These are phyloP conservation scores for Stratiolaelaps scimitus DNA, from an alignment of 1,140 invertebrate species.

Conservation along the genomic window DNA sequence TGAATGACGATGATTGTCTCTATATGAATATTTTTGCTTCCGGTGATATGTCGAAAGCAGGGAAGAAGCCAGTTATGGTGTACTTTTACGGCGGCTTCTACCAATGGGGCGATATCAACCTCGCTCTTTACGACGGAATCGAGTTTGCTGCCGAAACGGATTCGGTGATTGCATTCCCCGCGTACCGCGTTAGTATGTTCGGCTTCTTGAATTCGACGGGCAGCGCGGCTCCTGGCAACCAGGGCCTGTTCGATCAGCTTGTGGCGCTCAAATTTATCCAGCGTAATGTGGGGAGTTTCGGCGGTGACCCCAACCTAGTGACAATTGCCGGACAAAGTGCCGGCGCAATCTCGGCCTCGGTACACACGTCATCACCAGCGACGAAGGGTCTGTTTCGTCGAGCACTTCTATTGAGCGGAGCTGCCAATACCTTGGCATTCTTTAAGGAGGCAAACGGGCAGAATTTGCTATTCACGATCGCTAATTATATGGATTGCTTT, in stretches of 20 bases:
- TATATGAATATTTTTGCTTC: constrained; percentile 87
- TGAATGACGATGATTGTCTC: constrained; percentile 70
- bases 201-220: constrained; percentile 64
- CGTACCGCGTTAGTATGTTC: constrained; percentile 55
- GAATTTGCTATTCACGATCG: constrained; percentile 15
- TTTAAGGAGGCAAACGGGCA: constrained; percentile 8
- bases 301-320: constrained; percentile 51
- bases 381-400: constrained; percentile 34
- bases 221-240: constrained; percentile 62
- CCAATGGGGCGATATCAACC: constrained; percentile 49
- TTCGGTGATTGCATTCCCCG: constrained; percentile 55
- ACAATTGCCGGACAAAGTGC: constrained; percentile 46
- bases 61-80: constrained; percentile 53
- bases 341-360: constrained; percentile 39
- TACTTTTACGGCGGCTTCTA: constrained; percentile 64
- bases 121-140: constrained; percentile 48
- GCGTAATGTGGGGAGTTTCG: constrained; percentile 59
- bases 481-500: constrained; percentile 9
- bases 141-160: constrained; percentile 53
- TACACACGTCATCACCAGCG: constrained; percentile 40
- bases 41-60: constrained; percentile 43
- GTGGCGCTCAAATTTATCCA: constrained; percentile 64
- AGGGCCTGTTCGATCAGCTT: constrained; percentile 65
- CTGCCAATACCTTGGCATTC: constrained; percentile 5
- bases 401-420: constrained; percentile 41